Conservation (phyloP, 2,113 vertebrate species). For the Mungos mungo region DNA sequence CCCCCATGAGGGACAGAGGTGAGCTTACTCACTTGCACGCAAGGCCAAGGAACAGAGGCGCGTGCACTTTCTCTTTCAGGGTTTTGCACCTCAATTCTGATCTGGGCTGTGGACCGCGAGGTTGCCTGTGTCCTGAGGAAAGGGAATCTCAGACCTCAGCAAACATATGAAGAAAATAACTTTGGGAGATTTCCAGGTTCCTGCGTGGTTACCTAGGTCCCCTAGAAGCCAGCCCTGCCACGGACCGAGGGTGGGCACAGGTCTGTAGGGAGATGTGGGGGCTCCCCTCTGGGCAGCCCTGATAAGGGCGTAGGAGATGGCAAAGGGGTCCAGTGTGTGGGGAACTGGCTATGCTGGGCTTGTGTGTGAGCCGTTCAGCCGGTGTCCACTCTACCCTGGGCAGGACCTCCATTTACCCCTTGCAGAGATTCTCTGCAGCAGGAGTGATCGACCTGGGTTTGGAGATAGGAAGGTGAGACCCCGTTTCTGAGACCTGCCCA, state of each 20-base stretch:
- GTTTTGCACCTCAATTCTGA: background rate
- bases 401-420: background rate
- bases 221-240: rapidly evolving
- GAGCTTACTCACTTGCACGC: rapidly evolving
- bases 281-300: no score
- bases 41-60: background rate
- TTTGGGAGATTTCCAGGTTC: background rate
- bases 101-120: background rate
- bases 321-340: background rate
- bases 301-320: no score
- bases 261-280: background rate
- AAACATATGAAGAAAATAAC: no score
- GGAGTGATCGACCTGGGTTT: background rate
- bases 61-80: background rate
- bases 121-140: background rate
- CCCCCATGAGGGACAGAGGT: background rate
- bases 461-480: background rate
- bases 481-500: background rate
- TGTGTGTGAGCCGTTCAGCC: no score
- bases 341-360: background rate
- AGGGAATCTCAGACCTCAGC: background rate
- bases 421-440: background rate
- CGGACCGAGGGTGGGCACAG: background rate
- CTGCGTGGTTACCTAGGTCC: no score
- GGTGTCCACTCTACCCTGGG: rapidly evolving